Evolutionary conservation across 2,888 invertebrate species (phyloP).

Genomic region (Orthosia cruda): DNA sequence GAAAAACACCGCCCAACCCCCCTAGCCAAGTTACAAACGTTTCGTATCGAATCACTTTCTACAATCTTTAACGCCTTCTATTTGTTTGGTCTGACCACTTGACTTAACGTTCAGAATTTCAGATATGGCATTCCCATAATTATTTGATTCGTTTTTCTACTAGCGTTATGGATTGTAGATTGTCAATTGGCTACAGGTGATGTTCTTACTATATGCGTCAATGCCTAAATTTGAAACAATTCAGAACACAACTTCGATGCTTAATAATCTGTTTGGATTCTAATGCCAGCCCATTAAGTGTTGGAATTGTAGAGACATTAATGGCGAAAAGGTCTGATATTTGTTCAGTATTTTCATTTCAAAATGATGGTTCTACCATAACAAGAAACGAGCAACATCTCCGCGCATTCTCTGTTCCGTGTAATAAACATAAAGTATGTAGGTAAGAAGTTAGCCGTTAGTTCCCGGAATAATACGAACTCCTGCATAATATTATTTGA

Average conservation of each 20-base stretch:
- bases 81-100: no score
- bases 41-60: no score
- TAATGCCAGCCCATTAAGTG: not conserved
- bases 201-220: no score
- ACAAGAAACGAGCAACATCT: slow-evolving; percentile 33
- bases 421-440: slow-evolving; percentile 79
- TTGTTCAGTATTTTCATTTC: not conserved
- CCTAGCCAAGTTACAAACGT: no score
- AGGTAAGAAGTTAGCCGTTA: slow-evolving; percentile 75
- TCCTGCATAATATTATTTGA: slow-evolving; percentile 85
- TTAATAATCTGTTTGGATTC: not conserved
- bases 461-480: slow-evolving; percentile 71
- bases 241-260: not conserved
- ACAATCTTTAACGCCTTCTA: no score
- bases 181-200: no score
- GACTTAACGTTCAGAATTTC: no score
- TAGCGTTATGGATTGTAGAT: no score
- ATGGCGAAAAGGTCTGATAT: not conserved
- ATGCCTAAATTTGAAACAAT: not conserved
- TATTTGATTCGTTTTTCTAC: no score
- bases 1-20: no score
- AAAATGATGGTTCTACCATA: slow-evolving; percentile 3
- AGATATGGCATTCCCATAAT: no score
- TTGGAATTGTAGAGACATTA: not conserved
- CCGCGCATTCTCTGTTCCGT: slow-evolving; percentile 56